Evolutionary conservation across 2,113 vertebrate species (phyloP).

Genomic region (Ictidomys tridecemlineatus): DNA sequence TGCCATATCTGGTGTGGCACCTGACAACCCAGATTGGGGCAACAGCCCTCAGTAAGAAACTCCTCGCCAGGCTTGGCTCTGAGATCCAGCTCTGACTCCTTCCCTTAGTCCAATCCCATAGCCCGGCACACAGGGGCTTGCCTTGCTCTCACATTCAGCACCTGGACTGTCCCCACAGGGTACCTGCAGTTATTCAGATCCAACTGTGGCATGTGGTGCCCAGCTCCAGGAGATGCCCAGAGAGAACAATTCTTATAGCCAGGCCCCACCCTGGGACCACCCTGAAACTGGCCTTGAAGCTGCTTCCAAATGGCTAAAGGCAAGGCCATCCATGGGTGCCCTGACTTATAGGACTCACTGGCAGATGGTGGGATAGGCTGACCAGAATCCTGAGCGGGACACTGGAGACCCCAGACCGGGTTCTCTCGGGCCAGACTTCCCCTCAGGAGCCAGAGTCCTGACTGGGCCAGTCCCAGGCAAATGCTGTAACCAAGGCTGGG

Average conservation of each 20-base stretch:
- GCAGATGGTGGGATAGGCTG: neutral
- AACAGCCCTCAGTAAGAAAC: neutral
- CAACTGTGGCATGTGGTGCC: neutral
- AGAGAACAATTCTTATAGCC: neutral
- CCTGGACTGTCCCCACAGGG: neutral
- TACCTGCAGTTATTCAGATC: neutral
- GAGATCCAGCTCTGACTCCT: neutral
- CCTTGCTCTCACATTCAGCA: neutral
- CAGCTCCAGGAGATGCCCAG: neutral
- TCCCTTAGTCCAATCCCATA: neutral
- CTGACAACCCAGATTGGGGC: neutral
- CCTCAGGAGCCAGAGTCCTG: neutral
- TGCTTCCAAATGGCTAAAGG: neutral
- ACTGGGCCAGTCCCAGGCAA: neutral
- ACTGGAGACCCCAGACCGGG: no score
- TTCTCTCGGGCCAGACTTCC: neutral
- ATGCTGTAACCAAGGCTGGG: neutral
- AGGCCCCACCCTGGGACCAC: neutral
- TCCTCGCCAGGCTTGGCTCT: neutral
- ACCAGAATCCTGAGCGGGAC: neutral
- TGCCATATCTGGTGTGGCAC: neutral
- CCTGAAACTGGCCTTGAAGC: neutral
- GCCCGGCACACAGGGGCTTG: neutral
- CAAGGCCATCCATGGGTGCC: neutral
- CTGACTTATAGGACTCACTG: accelerated